Conservation (phyloP, 1,140 invertebrate species). For the Trachymyrmex cornetzi region DNA sequence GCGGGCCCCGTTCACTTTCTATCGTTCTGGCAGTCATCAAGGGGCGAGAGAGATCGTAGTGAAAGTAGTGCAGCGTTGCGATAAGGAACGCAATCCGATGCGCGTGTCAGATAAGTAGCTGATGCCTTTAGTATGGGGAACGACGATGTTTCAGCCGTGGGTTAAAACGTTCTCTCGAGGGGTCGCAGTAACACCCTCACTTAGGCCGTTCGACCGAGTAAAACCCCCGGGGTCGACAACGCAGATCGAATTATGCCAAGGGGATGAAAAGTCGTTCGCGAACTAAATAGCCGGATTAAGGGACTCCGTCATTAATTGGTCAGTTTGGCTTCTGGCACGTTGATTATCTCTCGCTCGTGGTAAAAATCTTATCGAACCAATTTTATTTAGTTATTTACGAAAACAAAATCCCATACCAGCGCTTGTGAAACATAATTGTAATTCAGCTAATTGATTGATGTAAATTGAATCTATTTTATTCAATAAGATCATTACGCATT, state of each 20-base stretch:
- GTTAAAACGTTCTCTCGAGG: constrained; percentile 78
- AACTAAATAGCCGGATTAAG: constrained; percentile 82
- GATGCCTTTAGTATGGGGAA: constrained; percentile 82
- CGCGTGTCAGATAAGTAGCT: constrained; percentile 87
- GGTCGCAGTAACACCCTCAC: constrained; percentile 78
- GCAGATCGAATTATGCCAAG: constrained; percentile 82
- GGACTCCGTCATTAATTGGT: constrained; percentile 78
- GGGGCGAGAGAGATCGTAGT: constrained; percentile 70
- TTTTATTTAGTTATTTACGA: constrained; percentile 27
- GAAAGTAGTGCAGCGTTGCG: constrained; percentile 85
- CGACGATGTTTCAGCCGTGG: constrained; percentile 75
- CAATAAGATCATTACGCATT: not conserved
- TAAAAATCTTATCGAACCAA: constrained; percentile 51
- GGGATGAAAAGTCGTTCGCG: constrained; percentile 82
- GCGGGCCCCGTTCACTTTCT: constrained; percentile 60
- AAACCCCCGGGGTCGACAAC: constrained; percentile 65
- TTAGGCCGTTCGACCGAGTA: constrained; percentile 73
- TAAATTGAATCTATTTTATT: not conserved
- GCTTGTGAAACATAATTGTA: not conserved
- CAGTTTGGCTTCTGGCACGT: constrained; percentile 55
- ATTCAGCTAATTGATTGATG: constrained; percentile 7
- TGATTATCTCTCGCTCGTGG: constrained; percentile 42
- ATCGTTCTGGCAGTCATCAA: constrained; percentile 39
- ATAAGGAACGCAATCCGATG: constrained; percentile 87
- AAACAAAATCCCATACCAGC: not conserved